Evolutionary conservation across 1,140 invertebrate genomes (phyloP).

Genomic region (Formica selysi): DNA sequence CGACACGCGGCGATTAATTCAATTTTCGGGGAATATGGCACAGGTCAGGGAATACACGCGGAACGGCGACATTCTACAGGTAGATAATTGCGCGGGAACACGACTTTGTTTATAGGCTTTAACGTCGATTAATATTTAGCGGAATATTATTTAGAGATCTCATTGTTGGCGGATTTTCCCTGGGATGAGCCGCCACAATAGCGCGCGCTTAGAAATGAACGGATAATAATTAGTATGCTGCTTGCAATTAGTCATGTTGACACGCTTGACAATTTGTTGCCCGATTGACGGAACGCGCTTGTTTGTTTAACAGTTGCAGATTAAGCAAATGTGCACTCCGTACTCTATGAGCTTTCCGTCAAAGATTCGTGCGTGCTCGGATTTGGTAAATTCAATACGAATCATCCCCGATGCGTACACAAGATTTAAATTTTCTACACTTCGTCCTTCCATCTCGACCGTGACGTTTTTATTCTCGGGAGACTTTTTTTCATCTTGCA

Average conservation of each 20-base stretch:
- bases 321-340: constrained; percentile 27
- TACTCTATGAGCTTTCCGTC: not conserved
- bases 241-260: constrained; percentile 53
- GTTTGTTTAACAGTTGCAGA: constrained; percentile 36
- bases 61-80: constrained; percentile 20
- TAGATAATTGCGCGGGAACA: not conserved
- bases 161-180: not conserved
- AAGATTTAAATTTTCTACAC: not conserved
- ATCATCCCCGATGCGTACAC: too few species aligned
- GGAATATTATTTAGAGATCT: constrained; percentile 17
- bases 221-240: constrained; percentile 46
- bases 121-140: constrained; percentile 15
- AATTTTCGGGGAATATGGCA: constrained; percentile 10
- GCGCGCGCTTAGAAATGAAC: constrained; percentile 33
- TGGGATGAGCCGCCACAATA: not conserved
- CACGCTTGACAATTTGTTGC: constrained; percentile 40
- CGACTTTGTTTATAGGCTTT: constrained; percentile 18
- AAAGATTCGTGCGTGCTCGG: not conserved
- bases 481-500: not conserved
- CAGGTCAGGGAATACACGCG: not conserved
- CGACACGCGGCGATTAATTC: constrained; percentile 35
- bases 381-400: constrained; percentile 4
- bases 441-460: not conserved
- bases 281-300: constrained; percentile 15
- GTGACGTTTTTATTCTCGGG: not conserved